Evolutionary conservation across 2,113 vertebrate genomes (phyloP), one percentile per base, ranked within the genome.

Genomic region (Nanorana parkeri): DNA sequence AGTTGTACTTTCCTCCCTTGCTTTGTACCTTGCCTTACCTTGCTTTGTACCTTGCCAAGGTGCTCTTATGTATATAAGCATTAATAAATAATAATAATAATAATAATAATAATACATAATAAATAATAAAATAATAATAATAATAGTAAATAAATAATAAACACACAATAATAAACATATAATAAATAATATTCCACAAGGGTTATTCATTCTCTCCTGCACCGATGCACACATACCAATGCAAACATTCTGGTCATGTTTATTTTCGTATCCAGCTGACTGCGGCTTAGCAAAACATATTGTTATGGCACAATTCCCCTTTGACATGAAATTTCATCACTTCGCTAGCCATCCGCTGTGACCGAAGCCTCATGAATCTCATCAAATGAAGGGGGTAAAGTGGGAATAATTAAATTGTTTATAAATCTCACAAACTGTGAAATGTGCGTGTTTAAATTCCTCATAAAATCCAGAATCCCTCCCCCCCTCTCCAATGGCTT

Each of bases 141-240:
- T n/a, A n/a, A n/a, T n/a, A n/a, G n/a, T n/a, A n/a, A n/a, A n/a
- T n/a, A n/a, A n/a, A n/a, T n/a, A n/a, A n/a, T n/a, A n/a, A n/a
- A n/a, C n/a, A n/a, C n/a, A n/a, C n/a, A n/a, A n/a, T n/a, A n/a
- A n/a, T n/a, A n/a, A n/a, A n/a, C n/a, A n/a, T n/a, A n/a, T n/a
- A 36, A 36, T 36, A 36, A 36, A 36, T 36, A 0, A 68, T 68
- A 47, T 47, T 55, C 19, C 23, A 16, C 28, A 60, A n/a, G 1
- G 58, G 20, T 26, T 32, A 47, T 17, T n/a, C n/a, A 60, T 54
- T 79, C 29, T 63, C 66, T 66, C 60, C 77, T 60, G 10, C 13
- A 10, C 41, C 41, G 1, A 26, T 64, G 61, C 7, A 64, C 28
- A 10, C n/a, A 64, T 17, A 64, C 24, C 2, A 28, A 24, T 28